Evolutionary conservation across 2,888 invertebrate genomes (phyloP).

Genomic region (Lagria hirta): DNA sequence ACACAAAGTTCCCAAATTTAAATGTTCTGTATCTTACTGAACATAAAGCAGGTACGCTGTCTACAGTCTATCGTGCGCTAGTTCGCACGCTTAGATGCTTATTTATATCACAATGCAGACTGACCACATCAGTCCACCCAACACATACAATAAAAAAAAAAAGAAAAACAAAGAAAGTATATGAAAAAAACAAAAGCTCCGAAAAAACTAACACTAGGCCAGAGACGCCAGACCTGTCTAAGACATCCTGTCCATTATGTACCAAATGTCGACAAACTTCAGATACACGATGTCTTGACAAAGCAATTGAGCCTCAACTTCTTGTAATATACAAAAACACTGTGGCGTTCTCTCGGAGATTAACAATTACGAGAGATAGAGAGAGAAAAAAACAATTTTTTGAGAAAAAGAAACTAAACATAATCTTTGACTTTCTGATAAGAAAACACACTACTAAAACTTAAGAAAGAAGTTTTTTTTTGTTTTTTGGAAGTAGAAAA

Average conservation of each 20-base stretch:
- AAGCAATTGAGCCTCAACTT: constrained; percentile 14
- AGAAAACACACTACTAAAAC: constrained; percentile 7
- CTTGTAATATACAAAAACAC: constrained; percentile 5
- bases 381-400: too few relatives aligned
- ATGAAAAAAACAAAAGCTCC: constrained; percentile 19
- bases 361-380: constrained; percentile 11
- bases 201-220: constrained; percentile 44
- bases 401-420: neutral
- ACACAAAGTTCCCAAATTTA: constrained; percentile 28
- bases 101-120: constrained; percentile 49
- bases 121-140: constrained; percentile 43
- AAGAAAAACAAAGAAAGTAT: constrained; percentile 39
- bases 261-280: constrained; percentile 17
- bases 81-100: constrained; percentile 46
- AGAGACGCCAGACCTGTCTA: constrained; percentile 29
- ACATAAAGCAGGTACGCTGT: constrained; percentile 49
- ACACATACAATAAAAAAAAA: constrained; percentile 53
- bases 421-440: constrained; percentile 1
- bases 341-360: constrained; percentile 11
- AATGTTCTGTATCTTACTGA: constrained; percentile 47
- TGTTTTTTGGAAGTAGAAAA: constrained; percentile 20
- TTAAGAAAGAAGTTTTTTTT: constrained; percentile 12
- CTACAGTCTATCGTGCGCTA: constrained; percentile 49
- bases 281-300: constrained; percentile 16
- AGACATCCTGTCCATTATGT: constrained; percentile 23